phyloP scores from a whole-genome alignment of 2,113 vertebrate species.

The Poeciliopsis retropinna region DNA sequence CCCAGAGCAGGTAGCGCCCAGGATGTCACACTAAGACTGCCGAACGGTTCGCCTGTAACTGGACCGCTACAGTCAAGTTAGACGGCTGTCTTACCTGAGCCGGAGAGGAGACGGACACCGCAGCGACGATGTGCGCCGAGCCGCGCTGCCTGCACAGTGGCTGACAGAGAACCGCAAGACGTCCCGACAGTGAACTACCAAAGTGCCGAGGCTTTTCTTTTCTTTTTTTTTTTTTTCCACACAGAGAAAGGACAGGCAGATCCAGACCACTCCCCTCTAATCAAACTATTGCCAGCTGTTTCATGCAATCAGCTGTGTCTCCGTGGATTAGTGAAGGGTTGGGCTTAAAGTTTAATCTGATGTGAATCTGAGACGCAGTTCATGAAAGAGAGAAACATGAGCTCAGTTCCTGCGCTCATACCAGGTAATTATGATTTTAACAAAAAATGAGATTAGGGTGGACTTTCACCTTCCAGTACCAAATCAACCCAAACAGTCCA shows the following conservation, averaged over 20 bases:
- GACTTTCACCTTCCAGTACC: too few relatives aligned
- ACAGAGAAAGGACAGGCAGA: constrained; percentile 39
- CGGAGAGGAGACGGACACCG: constrained; percentile 34
- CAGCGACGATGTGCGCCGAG: constrained; percentile 12
- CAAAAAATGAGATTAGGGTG: too few relatives aligned
- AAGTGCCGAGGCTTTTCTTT: constrained; percentile 38
- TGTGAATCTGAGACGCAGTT: background rate
- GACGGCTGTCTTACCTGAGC: constrained; percentile 61
- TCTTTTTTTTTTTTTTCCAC: constrained; percentile 2
- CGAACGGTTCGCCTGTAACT: constrained; percentile 12
- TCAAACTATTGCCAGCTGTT: constrained; percentile 39
- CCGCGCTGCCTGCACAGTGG: constrained; percentile 26
- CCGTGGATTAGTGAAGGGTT: background rate
- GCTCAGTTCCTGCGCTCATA: background rate
- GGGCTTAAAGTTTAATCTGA: background rate
- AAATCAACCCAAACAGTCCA: too few relatives aligned
- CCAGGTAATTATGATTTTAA: background rate
- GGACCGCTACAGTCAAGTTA: constrained; percentile 36
- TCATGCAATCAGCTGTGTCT: background rate
- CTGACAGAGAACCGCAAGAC: constrained; percentile 11
- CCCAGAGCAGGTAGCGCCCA: background rate
- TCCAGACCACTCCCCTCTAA: constrained; percentile 60
- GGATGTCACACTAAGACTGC: background rate
- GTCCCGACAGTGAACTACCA: constrained; percentile 57
- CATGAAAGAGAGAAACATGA: background rate